Evolutionary conservation across 92 coral and sea anemone species (phyloP).

Genomic region (Scolanthus callimorphus): DNA sequence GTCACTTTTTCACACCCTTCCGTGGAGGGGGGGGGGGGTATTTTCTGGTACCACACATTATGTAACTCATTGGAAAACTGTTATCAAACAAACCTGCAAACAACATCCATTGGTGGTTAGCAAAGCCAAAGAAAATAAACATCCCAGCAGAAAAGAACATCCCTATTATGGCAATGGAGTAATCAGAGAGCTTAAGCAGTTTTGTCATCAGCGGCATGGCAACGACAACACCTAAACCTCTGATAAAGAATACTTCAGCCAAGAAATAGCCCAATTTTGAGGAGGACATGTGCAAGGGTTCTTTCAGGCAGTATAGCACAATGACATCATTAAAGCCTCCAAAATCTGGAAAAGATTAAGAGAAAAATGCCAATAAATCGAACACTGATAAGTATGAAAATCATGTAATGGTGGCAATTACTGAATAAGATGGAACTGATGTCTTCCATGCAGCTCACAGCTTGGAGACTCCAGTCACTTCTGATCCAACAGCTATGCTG

Average conservation of each 20-base stretch:
- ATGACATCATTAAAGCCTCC: conserved; percentile 78
- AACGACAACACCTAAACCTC: conserved; percentile 73
- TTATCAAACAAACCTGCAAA: conserved; percentile 65
- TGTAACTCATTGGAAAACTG: too few species aligned
- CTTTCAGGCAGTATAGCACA: conserved; percentile 56
- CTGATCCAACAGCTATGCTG: too few species aligned
- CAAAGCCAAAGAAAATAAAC: conserved; percentile 64
- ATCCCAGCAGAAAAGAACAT: conserved; percentile 33
- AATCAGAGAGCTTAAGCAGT: conserved; percentile 57
- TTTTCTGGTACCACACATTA: too few species aligned
- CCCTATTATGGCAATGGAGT: conserved; percentile 65
- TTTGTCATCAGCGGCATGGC: conserved; percentile 73
- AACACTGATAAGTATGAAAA: too few species aligned
- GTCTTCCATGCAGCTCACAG: too few species aligned
- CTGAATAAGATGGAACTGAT: too few species aligned
- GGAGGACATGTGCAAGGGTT: conserved; percentile 73
- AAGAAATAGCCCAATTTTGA: conserved; percentile 74
- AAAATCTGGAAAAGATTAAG: too few species aligned
- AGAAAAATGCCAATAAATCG: too few species aligned
- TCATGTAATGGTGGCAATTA: too few species aligned
- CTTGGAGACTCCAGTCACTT: too few species aligned
- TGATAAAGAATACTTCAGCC: conserved; percentile 50
- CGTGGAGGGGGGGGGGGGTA: too few species aligned
- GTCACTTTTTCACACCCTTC: too few species aligned
- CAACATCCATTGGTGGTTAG: conserved; percentile 73